Percentiles rank a stretch among this genome's conserved stretches.
Evolutionary conservation across 2,797 vertebrate species (phyloP).

Genomic region (Oreortyx pictus): DNA sequence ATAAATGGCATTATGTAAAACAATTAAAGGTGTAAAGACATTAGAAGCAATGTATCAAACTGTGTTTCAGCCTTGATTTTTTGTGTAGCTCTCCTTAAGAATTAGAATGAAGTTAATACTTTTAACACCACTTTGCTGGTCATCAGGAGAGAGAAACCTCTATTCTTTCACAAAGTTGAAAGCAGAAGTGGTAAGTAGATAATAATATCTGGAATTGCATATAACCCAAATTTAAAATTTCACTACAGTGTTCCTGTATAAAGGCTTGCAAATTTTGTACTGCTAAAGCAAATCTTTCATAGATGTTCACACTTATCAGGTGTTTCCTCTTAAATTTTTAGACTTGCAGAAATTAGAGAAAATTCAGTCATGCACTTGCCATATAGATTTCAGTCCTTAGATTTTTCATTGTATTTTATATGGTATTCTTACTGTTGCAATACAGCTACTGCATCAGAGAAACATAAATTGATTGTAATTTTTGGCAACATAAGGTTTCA

Average conservation of each 20-base stretch:
- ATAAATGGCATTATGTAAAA: neutral
- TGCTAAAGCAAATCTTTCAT: neutral
- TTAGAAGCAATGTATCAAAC: neutral
- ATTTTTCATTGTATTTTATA: neutral
- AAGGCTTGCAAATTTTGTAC: neutral
- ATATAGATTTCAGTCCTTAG: neutral
- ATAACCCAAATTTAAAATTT: neutral
- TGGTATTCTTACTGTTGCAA: neutral
- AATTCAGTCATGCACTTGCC: neutral
- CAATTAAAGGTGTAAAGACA: fast-evolving
- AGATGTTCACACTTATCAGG: neutral
- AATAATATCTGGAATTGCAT: neutral
- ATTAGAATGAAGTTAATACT: neutral
- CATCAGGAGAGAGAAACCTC: neutral
- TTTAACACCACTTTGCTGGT: neutral
- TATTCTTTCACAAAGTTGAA: neutral
- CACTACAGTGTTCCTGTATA: neutral
- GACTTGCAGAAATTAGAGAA: neutral
- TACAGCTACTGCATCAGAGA: neutral
- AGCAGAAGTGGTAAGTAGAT: neutral
- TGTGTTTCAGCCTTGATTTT: neutral
- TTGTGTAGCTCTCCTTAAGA: neutral
- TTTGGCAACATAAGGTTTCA: neutral
- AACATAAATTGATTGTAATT: neutral
- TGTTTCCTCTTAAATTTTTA: neutral